A percentile compares a stretch with the other conserved stretches of the same genome.
Conservation (phyloP, 2,113 vertebrate genomes). For the Podarcis raffonei region DNA sequence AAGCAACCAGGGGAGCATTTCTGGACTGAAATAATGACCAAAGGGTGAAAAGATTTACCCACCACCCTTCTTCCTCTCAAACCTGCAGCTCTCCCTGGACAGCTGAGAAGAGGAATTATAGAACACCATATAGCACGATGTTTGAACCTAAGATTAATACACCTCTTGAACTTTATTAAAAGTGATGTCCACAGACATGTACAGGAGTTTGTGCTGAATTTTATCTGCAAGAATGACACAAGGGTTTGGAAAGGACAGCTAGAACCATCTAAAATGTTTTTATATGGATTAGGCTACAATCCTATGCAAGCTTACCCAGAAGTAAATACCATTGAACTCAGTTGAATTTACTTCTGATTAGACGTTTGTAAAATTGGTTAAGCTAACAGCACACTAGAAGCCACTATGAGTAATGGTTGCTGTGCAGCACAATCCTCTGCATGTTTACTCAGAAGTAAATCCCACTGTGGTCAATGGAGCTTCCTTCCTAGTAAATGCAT, state of each 20-base stretch:
- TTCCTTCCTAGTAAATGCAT: not conserved
- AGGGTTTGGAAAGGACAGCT: not conserved
- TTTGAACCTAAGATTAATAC: not conserved
- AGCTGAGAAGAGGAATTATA: not conserved
- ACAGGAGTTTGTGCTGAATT: not conserved
- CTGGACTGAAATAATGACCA: not conserved
- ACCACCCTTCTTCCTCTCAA: too few relatives aligned
- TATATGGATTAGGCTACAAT: not conserved
- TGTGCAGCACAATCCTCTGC: not conserved
- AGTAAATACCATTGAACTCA: too few relatives aligned
- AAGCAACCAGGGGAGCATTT: not conserved
- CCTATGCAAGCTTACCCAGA: too few relatives aligned
- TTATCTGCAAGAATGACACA: not conserved
- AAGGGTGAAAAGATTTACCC: not conserved
- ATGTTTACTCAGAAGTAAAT: not conserved
- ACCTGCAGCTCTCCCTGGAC: too few relatives aligned
- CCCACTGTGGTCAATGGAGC: not conserved
- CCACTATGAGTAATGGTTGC: too few relatives aligned
- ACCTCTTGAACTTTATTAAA: not conserved
- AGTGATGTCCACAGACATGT: not conserved
- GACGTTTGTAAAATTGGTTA: not conserved
- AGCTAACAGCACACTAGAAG: not conserved
- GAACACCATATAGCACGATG: not conserved
- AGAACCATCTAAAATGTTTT: not conserved
- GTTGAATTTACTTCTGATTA: too few relatives aligned